Base-by-base conservation (phyloP, 1,140 invertebrate species). In the Pteromalus puparum region DNA sequence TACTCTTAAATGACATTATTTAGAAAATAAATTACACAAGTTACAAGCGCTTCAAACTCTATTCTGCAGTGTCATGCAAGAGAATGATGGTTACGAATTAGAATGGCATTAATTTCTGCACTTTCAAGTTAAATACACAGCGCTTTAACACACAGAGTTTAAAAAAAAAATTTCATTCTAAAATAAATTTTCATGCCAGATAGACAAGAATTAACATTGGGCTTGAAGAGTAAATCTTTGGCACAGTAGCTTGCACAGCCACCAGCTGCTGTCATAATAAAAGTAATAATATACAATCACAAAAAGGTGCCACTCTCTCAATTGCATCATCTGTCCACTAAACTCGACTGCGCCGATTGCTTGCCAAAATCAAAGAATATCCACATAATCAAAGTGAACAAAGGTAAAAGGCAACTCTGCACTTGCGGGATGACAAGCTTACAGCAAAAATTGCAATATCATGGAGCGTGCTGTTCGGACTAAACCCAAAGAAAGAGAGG, bases 361-460 rank as follows among this genome's bases (percentile, higher is more conserved):
- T 28, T 70, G 38, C 26, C 70, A 53, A 73, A 80, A 80, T 46
- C 13, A 70, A 28, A 42, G 38, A 42, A 42, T 24, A 67, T 81
- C 5, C 15, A 53, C 28, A 26, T 68, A 68, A 68, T 24, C 65
- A 26, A 24, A 68, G n/a, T 68, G 12, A 10, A 42, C 38, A 72
- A n/a, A n/a, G n/a, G 26, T 7, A 34, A 80, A 70, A 80, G 46
- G 1, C 12, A 38, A 38, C 26, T 81, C 9, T 70, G 67, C 26
- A 26, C 2, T 70, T 67, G 70, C 70, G 4, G 6, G 7, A 61
- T 21, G 34, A 24, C 70, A 73, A 82, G 34, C 34, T 42, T 53
- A 21, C 21, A 77, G 26, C 21, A 77, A 83, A 70, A 83, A 77
- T 85, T 85, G 84, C 84, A 81, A 18, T 77, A 75, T 83, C 74